Percentiles rank a stretch among this genome's conserved stretches.
These are phyloP conservation scores for Austrolebias charrua DNA, from an alignment of 2,797 vertebrate species.

Conservation along the genomic window DNA sequence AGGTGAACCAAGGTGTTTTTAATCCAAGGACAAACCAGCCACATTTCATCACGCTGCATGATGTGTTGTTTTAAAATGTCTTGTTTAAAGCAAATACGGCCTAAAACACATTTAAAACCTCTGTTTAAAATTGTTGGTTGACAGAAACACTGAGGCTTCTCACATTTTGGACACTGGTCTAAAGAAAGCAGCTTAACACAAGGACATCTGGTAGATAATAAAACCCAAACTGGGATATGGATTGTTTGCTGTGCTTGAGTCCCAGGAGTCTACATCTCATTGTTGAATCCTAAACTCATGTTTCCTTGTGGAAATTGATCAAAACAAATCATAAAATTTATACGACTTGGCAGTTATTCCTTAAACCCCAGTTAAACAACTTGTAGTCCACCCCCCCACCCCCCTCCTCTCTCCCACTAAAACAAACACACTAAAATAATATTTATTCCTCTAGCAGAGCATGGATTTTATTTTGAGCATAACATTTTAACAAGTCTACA, in stretches of 20 bases:
- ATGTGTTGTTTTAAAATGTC: background rate
- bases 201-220: conserved; percentile 19
- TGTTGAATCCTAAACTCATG: conserved; percentile 42
- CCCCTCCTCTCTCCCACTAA: conserved; percentile 6
- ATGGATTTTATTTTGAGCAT: conserved; percentile 55
- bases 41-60: background rate
- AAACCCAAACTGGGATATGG: conserved; percentile 23
- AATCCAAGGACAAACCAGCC: conserved; percentile 6
- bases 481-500: conserved; percentile 66
- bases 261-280: conserved; percentile 45
- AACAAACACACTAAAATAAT: conserved; percentile 39
- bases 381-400: background rate
- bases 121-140: conserved; percentile 1
- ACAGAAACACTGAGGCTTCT: too few species aligned
- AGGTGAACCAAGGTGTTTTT: conserved; percentile 5
- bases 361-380: conserved; percentile 43
- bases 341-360: conserved; percentile 41
- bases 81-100: background rate
- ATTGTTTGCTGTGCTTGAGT: conserved; percentile 20
- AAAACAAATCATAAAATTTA: conserved; percentile 54
- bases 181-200: conserved; percentile 9
- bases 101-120: background rate
- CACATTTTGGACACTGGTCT: background rate
- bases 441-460: conserved; percentile 46
- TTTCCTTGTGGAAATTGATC: conserved; percentile 58